Conservation (phyloP, 2,797 vertebrate genomes). For the Poeciliopsis gracilis region DNA sequence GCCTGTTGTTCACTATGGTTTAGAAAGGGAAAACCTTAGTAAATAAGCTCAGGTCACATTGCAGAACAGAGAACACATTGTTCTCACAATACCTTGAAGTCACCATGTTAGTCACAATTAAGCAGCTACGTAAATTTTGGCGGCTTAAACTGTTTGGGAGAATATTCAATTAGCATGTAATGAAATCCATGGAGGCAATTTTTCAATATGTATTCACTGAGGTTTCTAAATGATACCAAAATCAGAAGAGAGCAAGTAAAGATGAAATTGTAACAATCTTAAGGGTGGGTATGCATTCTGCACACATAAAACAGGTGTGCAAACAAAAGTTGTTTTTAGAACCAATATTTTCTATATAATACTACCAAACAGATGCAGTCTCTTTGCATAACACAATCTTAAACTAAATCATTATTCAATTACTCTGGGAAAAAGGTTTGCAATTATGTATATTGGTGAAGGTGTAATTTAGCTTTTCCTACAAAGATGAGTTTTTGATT, state of each 20-base stretch:
- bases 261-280: background rate
- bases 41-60: background rate
- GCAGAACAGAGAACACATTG: background rate
- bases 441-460: background rate
- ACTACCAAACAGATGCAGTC: background rate
- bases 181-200: background rate
- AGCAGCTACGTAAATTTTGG: background rate
- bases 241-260: background rate
- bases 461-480: background rate
- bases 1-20: background rate
- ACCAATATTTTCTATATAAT: too few species aligned
- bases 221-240: background rate
- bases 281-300: background rate
- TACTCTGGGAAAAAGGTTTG: background rate
- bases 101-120: background rate
- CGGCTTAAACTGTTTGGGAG: background rate
- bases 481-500: background rate
- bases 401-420: background rate
- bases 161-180: background rate
- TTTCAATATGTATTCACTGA: background rate
- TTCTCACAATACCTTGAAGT: background rate
- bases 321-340: background rate
- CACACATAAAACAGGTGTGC: background rate
- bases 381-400: background rate
- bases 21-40: constrained; percentile 1